These are phyloP conservation scores for Cydia strobilella DNA, from an alignment of 1,140 invertebrate species.

Conservation along the genomic window DNA sequence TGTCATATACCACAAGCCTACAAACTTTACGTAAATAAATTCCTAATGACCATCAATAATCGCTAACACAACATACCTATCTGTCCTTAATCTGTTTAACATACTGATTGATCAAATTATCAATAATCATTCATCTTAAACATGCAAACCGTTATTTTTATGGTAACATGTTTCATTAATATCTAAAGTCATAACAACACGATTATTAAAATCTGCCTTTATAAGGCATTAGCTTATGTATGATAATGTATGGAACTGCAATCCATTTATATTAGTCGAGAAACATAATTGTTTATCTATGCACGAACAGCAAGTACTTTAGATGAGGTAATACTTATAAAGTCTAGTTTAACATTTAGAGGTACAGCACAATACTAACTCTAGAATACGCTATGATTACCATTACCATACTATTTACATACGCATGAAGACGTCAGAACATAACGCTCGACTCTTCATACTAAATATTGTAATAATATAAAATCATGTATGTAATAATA, in stretches of 20 bases:
- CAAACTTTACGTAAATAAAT: not conserved
- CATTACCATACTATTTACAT: conserved; percentile 7
- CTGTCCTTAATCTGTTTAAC: not conserved
- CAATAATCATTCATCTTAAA: not conserved
- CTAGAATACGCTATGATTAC: not conserved
- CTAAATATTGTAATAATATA: too few relatives aligned
- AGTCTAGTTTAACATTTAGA: not conserved
- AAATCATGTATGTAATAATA: too few relatives aligned
- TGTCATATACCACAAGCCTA: not conserved
- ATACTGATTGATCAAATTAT: conserved; percentile 3
- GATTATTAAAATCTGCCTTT: too few relatives aligned
- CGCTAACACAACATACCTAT: conserved; percentile 4
- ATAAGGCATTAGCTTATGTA: too few relatives aligned
- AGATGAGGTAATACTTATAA: conserved; percentile 4
- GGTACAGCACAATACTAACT: not conserved
- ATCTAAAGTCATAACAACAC: too few relatives aligned
- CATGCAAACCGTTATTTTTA: conserved; percentile 17
- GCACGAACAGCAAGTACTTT: not conserved
- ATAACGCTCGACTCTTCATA: too few relatives aligned
- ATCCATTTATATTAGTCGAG: too few relatives aligned
- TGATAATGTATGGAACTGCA: too few relatives aligned
- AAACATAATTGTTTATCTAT: not conserved
- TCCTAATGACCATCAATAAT: not conserved
- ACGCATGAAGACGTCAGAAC: not conserved
- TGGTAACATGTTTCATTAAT: not conserved